These are phyloP conservation scores for Trachelus troglodyta DNA, from an alignment of 2,888 invertebrate species.

Conservation along the genomic window DNA sequence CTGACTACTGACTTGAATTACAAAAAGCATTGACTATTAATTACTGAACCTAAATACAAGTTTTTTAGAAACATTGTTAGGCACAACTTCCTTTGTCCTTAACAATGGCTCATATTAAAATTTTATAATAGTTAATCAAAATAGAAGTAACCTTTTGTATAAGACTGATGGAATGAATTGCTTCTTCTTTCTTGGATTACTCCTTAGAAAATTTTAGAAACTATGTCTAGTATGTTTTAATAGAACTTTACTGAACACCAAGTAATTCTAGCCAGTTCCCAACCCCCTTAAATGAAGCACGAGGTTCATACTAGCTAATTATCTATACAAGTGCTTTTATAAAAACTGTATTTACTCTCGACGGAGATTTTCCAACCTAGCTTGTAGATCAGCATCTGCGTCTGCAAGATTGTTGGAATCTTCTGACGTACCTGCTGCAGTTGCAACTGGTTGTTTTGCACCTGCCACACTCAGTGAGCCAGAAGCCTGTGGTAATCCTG, in stretches of 20 bases:
- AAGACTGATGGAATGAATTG: too few species aligned
- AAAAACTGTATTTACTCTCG: constrained; percentile 74
- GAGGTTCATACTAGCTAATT: too few species aligned
- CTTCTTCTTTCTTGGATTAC: not conserved
- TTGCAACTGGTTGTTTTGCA: constrained; percentile 74
- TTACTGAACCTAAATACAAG: not conserved
- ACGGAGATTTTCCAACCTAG: constrained; percentile 93
- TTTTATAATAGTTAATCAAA: too few species aligned
- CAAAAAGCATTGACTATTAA: not conserved
- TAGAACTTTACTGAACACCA: too few species aligned
- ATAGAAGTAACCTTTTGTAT: too few species aligned
- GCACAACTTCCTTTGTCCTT: too few species aligned
- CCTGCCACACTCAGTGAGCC: constrained; percentile 70
- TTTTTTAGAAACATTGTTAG: not conserved
- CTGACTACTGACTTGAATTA: not conserved
- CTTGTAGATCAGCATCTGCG: constrained; percentile 97
- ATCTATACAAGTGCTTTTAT: not conserved
- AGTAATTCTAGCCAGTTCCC: too few species aligned
- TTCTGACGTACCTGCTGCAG: constrained; percentile 68
- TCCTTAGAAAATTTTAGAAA: not conserved
- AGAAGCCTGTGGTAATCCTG: constrained; percentile 82
- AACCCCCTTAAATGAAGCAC: too few species aligned
- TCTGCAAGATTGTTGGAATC: constrained; percentile 72
- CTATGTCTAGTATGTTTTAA: too few species aligned
- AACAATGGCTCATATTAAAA: too few species aligned